Evolutionary conservation across 1,140 invertebrate genomes (phyloP).

Genomic region (Microplitis mediator): DNA sequence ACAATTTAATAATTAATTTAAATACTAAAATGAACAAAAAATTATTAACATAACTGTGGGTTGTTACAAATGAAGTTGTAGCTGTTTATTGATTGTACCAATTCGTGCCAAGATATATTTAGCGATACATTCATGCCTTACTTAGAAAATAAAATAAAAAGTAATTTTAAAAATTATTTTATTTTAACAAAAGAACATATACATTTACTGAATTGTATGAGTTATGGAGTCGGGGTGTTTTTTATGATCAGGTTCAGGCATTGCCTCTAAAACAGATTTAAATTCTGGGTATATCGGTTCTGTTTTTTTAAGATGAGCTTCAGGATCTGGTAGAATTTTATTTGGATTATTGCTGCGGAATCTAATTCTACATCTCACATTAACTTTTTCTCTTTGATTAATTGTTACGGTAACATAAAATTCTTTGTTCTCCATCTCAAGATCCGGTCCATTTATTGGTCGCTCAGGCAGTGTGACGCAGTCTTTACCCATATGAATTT

Average conservation of each 20-base stretch:
- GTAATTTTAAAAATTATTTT: not conserved
- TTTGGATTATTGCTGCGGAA: conserved; percentile 62
- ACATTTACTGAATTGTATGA: not conserved
- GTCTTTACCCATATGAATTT: conserved; percentile 71
- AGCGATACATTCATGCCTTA: not conserved
- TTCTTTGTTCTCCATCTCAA: conserved; percentile 76
- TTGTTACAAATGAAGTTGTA: conserved; percentile 23
- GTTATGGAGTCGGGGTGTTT: not conserved
- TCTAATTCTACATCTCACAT: conserved; percentile 72
- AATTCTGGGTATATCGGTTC: conserved; percentile 53
- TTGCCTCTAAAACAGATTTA: not conserved
- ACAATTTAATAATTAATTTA: not conserved
- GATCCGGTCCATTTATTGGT: conserved; percentile 78
- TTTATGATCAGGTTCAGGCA: too few relatives aligned
- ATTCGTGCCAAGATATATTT: not conserved
- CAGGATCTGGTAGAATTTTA: conserved; percentile 21
- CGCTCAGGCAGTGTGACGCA: conserved; percentile 76
- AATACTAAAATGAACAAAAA: not conserved
- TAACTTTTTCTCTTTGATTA: conserved; percentile 74
- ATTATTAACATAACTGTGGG: not conserved
- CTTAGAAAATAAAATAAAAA: not conserved
- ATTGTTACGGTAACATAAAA: conserved; percentile 82
- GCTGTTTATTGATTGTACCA: conserved; percentile 17
- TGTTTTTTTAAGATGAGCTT: conserved; percentile 32
- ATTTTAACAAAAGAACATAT: not conserved